These are phyloP conservation scores for Popillia japonica DNA, from an alignment of 1,140 invertebrate species.

Conservation along the genomic window DNA sequence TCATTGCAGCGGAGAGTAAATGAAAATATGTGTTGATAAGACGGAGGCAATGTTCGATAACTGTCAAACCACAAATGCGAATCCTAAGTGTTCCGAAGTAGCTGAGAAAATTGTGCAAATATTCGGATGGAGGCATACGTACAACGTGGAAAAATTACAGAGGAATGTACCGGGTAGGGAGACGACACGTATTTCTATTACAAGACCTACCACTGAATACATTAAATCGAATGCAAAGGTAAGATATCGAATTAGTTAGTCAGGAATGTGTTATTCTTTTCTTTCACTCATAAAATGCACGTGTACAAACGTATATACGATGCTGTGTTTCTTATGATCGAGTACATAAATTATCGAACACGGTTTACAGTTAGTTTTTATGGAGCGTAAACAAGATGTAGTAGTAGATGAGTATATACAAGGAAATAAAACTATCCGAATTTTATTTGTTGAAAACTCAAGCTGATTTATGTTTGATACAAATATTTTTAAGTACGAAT, in stretches of 20 bases:
- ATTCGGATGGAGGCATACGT: slow-evolving; percentile 79
- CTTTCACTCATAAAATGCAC: not conserved
- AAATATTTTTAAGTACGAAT: too few relatives aligned
- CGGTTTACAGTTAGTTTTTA: not conserved
- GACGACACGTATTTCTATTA: slow-evolving; percentile 59
- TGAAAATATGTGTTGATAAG: slow-evolving; percentile 1
- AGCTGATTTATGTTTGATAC: too few relatives aligned
- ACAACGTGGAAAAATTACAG: slow-evolving; percentile 77
- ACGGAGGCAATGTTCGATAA: slow-evolving; percentile 58
- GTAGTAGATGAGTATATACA: too few relatives aligned
- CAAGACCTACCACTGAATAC: slow-evolving; percentile 50
- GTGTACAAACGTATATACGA: not conserved
- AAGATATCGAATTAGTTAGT: slow-evolving; percentile 21
- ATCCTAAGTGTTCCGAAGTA: slow-evolving; percentile 67
- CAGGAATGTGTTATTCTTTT: not conserved
- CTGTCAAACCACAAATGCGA: slow-evolving; percentile 56
- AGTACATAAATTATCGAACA: not conserved
- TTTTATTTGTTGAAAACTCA: too few relatives aligned
- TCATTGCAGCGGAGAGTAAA: not conserved
- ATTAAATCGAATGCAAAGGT: slow-evolving; percentile 8
- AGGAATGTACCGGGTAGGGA: slow-evolving; percentile 68
- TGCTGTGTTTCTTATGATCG: not conserved
- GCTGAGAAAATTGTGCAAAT: slow-evolving; percentile 76
- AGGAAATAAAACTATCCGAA: too few relatives aligned
- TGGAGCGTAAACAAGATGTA: not conserved